Conservation (phyloP, 2,888 invertebrate species). For the Drosophila nigricruria region DNA sequence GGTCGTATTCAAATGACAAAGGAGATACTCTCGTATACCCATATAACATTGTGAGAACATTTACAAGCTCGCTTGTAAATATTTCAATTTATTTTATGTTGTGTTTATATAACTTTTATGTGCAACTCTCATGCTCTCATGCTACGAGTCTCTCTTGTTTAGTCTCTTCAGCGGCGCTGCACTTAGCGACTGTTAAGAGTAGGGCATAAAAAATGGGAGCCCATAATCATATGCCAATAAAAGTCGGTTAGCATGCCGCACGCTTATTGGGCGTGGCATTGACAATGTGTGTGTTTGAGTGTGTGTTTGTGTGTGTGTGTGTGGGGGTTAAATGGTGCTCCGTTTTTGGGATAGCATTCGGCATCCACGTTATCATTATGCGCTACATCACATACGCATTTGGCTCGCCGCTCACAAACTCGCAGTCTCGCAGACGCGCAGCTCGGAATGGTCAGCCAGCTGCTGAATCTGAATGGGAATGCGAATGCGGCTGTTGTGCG, state of each 20-base stretch:
- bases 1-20: conserved; percentile 66
- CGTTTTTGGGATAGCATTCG: conserved; percentile 41
- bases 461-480: conserved; percentile 26
- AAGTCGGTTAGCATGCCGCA: conserved; percentile 73
- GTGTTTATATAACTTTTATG: conserved; percentile 70
- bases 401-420: conserved; percentile 5
- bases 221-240: conserved; percentile 81
- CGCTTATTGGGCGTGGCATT: conserved; percentile 49
- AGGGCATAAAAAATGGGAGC: conserved; percentile 74
- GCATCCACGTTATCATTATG: conserved; percentile 77
- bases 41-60: conserved; percentile 72
- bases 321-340: conserved; percentile 12
- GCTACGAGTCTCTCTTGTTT: background rate
- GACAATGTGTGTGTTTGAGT: background rate
- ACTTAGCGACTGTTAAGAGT: conserved; percentile 45
- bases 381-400: conserved; percentile 76
- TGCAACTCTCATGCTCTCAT: conserved; percentile 50
- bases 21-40: conserved; percentile 37
- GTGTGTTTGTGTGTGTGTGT: conserved; percentile 1
- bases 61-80: conserved; percentile 75
- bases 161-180: conserved; percentile 41
- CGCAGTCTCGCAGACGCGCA: conserved; percentile 32
- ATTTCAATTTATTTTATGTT: conserved; percentile 79
- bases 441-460: conserved; percentile 53
- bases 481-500: conserved; percentile 26